Evolutionary conservation across 2,797 vertebrate species (phyloP).

Genomic region (Melanotaenia nigrans): DNA sequence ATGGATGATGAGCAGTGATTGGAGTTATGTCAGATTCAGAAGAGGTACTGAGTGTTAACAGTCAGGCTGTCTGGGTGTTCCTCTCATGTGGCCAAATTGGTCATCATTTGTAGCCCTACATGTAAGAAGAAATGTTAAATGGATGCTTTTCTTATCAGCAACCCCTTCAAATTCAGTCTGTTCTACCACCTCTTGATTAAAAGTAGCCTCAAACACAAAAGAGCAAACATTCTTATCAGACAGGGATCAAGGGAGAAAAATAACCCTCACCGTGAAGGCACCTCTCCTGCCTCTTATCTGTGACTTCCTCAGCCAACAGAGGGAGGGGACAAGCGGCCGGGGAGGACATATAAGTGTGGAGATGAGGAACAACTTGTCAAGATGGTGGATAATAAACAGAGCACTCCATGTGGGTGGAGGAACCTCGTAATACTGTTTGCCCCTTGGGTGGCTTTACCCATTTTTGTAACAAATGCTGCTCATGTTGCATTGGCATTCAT

Average conservation of each 20-base stretch:
- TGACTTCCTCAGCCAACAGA: slow-evolving; percentile 37
- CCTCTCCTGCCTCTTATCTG: slow-evolving; percentile 50
- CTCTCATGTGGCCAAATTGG: slow-evolving; percentile 47
- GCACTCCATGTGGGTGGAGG: slow-evolving; percentile 56
- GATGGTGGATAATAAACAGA: slow-evolving; percentile 75
- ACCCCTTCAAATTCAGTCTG: slow-evolving; percentile 51
- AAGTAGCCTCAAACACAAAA: slow-evolving; percentile 71
- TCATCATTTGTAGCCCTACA: slow-evolving; percentile 58
- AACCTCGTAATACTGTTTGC: slow-evolving; percentile 58
- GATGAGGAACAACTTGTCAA: slow-evolving; percentile 80
- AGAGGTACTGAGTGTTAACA: no score
- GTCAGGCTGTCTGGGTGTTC: not conserved
- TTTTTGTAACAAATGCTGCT: slow-evolving; percentile 54
- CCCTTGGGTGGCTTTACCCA: slow-evolving; percentile 62
- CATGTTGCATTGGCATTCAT: slow-evolving; percentile 51
- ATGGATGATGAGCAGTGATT: no score
- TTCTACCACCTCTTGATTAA: slow-evolving; percentile 76
- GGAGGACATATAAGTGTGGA: slow-evolving; percentile 64
- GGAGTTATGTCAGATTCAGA: no score
- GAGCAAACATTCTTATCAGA: slow-evolving; percentile 79
- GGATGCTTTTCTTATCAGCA: slow-evolving; percentile 72
- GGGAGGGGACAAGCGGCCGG: slow-evolving; percentile 50
- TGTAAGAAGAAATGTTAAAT: slow-evolving; percentile 61
- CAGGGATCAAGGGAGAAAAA: slow-evolving; percentile 73
- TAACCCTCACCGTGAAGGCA: slow-evolving; percentile 53